Percentiles rank a stretch among this genome's conserved stretches.
phyloP scores from a whole-genome alignment of 2,888 invertebrate genomes.

The Drosophila incognita region DNA sequence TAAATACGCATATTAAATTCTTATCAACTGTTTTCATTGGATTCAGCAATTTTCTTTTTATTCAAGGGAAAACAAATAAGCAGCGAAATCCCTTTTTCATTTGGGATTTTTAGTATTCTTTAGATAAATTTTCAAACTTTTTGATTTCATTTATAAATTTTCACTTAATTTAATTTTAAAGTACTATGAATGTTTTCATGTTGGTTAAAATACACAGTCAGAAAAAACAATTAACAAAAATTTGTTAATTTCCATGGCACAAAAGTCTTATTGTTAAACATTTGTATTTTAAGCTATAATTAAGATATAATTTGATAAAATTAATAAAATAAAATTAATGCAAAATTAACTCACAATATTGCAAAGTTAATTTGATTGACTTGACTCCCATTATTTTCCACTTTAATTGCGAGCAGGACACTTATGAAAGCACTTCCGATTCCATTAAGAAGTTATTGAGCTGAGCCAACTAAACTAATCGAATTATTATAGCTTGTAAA shows the following conservation, averaged over 20 bases:
- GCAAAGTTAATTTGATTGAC: not conserved
- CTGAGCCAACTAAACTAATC: not conserved
- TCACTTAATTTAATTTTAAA: not conserved
- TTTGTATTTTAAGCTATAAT: too few species aligned
- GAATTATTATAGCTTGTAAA: too few species aligned
- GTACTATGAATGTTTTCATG: not conserved
- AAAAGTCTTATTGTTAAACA: too few species aligned
- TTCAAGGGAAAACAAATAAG: conserved; percentile 1
- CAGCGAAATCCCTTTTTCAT: not conserved
- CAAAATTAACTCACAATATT: not conserved
- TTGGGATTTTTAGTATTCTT: not conserved
- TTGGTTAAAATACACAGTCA: not conserved
- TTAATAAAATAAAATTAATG: not conserved
- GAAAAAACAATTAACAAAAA: not conserved
- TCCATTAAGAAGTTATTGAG: not conserved
- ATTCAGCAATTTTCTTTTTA: not conserved
- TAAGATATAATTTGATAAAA: too few species aligned
- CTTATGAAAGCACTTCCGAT: not conserved
- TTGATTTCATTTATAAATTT: not conserved
- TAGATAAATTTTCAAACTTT: not conserved
- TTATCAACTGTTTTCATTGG: not conserved
- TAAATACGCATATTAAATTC: not conserved
- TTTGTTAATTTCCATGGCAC: not conserved
- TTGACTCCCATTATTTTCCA: not conserved
- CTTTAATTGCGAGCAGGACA: not conserved